A percentile compares a stretch with the other conserved stretches of the same genome.
These are phyloP conservation scores for Agrochola lota DNA, from an alignment of 2,888 invertebrate species.

Conservation along the genomic window DNA sequence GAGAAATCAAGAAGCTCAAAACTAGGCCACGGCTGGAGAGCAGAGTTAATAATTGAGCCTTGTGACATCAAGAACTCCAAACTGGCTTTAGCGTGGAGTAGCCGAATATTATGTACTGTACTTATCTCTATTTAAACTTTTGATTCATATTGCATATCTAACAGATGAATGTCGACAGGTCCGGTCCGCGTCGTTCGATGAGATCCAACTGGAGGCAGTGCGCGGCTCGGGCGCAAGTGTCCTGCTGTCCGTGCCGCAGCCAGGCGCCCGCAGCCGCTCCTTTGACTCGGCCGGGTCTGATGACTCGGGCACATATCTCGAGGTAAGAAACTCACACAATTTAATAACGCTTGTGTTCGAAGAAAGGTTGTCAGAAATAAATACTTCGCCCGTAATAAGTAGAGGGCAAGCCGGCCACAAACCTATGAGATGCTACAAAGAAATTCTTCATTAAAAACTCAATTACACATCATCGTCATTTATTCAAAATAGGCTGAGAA, in stretches of 20 bases:
- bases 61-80: not conserved
- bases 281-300: slow-evolving; percentile 94
- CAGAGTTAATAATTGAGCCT: not conserved
- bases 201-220: slow-evolving; percentile 95
- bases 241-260: slow-evolving; percentile 92
- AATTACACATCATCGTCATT: no score
- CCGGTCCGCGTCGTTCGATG: slow-evolving; percentile 97
- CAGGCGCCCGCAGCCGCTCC: slow-evolving; percentile 94
- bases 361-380: not conserved
- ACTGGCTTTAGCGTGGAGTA: not conserved
- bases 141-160: not conserved
- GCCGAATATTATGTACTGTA: no score
- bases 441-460: not conserved
- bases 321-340: slow-evolving; percentile 74
- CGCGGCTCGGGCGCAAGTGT: slow-evolving; percentile 89
- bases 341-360: not conserved
- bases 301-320: slow-evolving; percentile 91
- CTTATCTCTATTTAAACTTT: not conserved
- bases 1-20: not conserved
- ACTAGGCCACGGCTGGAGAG: not conserved
- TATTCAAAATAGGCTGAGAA: no score
- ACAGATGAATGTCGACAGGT: slow-evolving; percentile 84
- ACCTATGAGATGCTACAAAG: not conserved
- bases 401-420: no score
- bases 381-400: not conserved